These are phyloP conservation scores for Mya arenaria DNA, from an alignment of 1,140 invertebrate species.

Conservation along the genomic window DNA sequence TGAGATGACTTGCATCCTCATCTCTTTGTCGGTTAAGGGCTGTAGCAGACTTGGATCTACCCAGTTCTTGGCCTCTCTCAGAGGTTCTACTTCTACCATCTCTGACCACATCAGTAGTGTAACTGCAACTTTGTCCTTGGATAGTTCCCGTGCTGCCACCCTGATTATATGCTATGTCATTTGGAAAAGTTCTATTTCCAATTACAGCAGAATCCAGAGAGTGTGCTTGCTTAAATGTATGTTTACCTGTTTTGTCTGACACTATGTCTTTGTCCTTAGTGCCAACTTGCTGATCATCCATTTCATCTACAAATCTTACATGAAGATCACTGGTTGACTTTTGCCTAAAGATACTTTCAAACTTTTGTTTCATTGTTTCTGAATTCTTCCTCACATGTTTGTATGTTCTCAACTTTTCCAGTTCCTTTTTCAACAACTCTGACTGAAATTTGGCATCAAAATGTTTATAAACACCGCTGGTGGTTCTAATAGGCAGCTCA, in stretches of 20 bases:
- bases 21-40: slow-evolving; percentile 9
- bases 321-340: slow-evolving; percentile 29
- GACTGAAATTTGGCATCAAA: slow-evolving; percentile 44
- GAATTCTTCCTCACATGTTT: slow-evolving; percentile 50
- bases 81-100: neutral
- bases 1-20: neutral
- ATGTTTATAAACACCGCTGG: slow-evolving; percentile 32
- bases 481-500: slow-evolving; percentile 4
- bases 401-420: slow-evolving; percentile 29
- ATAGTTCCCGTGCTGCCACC: no score
- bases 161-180: no score
- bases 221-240: neutral
- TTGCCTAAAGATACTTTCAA: slow-evolving; percentile 9
- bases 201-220: neutral
- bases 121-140: no score
- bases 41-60: slow-evolving; percentile 40
- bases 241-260: neutral
- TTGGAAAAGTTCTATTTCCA: no score
- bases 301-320: slow-evolving; percentile 43
- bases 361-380: slow-evolving; percentile 34
- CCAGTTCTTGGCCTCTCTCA: neutral
- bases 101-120: neutral
- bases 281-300: neutral
- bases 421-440: slow-evolving; percentile 39
- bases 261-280: neutral